phyloP scores from a whole-genome alignment of 2,888 invertebrate genomes.

The Agonopterix alstromeriana region DNA sequence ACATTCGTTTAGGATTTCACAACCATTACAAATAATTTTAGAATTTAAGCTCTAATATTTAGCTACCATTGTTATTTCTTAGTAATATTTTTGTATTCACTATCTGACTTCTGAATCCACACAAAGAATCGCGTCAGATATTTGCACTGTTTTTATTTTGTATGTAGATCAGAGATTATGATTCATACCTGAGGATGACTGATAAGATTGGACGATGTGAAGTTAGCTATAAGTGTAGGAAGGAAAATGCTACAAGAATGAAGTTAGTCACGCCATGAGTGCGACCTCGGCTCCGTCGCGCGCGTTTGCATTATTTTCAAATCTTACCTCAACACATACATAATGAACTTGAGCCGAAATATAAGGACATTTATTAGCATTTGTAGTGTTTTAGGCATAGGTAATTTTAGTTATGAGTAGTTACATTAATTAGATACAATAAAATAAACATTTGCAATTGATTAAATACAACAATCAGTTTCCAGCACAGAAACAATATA shows the following conservation, averaged over 20 bases:
- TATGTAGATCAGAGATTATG: conserved; percentile 18
- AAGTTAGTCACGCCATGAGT: no score
- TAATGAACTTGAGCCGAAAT: no score
- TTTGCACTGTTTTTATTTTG: conserved; percentile 20
- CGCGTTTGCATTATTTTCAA: no score
- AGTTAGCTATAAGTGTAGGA: not conserved
- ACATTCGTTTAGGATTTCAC: not conserved
- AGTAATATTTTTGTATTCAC: conserved; percentile 5
- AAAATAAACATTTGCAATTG: no score
- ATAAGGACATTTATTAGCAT: no score
- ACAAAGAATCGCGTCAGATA: conserved; percentile 10
- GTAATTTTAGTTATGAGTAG: no score
- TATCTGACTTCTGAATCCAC: conserved; percentile 12
- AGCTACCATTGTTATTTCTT: conserved; percentile 1
- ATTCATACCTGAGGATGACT: conserved; percentile 25
- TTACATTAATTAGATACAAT: no score
- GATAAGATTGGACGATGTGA: conserved; percentile 25
- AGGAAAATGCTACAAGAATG: not conserved
- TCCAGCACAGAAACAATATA: not conserved
- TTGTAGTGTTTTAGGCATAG: no score
- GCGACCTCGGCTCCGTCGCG: no score
- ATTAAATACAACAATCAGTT: no score
- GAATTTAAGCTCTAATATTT: not conserved
- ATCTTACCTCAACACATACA: no score
- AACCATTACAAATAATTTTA: not conserved